Percentiles rank a stretch among this genome's conserved stretches.
Evolutionary conservation across 2,888 invertebrate species (phyloP).

Genomic region (Dexiosoma caninum): DNA sequence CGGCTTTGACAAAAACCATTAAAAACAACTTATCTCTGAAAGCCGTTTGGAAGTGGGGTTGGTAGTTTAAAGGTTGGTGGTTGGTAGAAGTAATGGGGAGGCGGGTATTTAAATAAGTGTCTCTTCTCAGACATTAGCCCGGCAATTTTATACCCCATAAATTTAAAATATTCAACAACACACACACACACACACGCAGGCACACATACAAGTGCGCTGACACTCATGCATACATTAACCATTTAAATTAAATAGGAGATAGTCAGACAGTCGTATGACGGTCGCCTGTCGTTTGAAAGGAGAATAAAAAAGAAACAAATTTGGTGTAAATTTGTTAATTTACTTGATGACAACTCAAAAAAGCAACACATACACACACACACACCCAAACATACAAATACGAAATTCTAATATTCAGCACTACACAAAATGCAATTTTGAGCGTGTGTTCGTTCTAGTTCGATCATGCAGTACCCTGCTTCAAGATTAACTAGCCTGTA

Average conservation of each 20-base stretch:
- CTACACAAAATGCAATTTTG: background rate
- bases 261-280: constrained; percentile 40
- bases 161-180: constrained; percentile 55
- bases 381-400: too few species aligned
- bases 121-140: constrained; percentile 17
- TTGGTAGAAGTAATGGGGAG: background rate
- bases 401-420: background rate
- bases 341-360: constrained; percentile 68
- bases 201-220: constrained; percentile 7
- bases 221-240: background rate
- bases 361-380: constrained; percentile 28
- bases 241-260: constrained; percentile 57
- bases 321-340: constrained; percentile 76
- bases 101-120: constrained; percentile 13
- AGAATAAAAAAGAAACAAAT: constrained; percentile 26
- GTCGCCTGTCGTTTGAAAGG: background rate
- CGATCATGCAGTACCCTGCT: background rate
- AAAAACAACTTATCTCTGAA: constrained; percentile 54
- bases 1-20: constrained; percentile 63
- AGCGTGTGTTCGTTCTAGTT: background rate
- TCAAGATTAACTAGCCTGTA: background rate
- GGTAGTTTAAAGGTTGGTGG: background rate
- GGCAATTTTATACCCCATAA: constrained; percentile 64
- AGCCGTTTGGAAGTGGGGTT: background rate
- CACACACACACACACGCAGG: constrained; percentile 64